A percentile compares a stretch with the other conserved stretches of the same genome.
Evolutionary conservation across 1,140 invertebrate genomes (phyloP).

Genomic region (Hyphantria cunea): DNA sequence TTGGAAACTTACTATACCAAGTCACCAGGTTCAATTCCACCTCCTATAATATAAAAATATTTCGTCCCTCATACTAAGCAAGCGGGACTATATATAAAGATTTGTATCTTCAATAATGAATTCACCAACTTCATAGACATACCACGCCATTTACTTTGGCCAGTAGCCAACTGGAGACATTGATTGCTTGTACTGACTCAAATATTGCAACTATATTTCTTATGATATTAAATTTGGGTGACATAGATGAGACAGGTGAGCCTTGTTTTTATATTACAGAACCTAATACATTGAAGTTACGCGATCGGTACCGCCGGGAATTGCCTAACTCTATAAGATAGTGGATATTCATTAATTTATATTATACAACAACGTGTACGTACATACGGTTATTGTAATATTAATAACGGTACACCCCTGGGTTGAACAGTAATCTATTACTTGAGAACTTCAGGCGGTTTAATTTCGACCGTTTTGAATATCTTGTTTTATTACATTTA

Average conservation of each 20-base stretch:
- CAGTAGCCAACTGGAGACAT: constrained; percentile 40
- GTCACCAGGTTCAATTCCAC: not conserved
- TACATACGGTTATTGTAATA: no score
- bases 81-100: constrained; percentile 14
- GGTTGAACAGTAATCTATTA: no score
- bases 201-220: constrained; percentile 49
- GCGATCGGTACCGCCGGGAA: not conserved
- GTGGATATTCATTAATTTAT: no score
- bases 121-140: constrained; percentile 48
- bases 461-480: no score
- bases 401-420: no score
- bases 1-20: no score
- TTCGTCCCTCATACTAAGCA: not conserved
- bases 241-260: constrained; percentile 24
- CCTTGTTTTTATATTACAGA: not conserved
- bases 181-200: constrained; percentile 54
- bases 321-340: no score
- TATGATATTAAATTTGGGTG: constrained; percentile 43
- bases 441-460: no score
- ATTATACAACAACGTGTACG: no score
- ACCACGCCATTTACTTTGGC: constrained; percentile 42
- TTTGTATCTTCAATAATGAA: constrained; percentile 53
- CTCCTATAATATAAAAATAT: not conserved
- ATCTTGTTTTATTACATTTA: no score
- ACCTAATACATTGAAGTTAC: not conserved